Evolutionary conservation across 2,888 invertebrate species (phyloP), one percentile per base, ranked within the genome.

Genomic region (Polydrusus pterygomalis): DNA sequence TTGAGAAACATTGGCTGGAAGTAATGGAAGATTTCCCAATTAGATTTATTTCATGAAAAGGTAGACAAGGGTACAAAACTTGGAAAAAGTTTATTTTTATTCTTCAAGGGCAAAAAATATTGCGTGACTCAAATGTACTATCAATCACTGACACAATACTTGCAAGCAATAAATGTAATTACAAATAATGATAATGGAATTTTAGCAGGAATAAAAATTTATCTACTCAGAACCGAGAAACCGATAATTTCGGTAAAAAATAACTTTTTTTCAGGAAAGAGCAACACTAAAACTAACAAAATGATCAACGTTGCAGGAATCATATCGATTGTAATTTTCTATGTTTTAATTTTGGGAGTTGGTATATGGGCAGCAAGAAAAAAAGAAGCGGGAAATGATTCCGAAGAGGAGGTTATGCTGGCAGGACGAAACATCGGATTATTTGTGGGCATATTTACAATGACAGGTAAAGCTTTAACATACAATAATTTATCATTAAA

Each of bases 301-400:
- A 96, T 96, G 95, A 94, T 97, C 87, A 97, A 98, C 91, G 88
- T 97, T 80, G 95, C 94, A 79, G 99, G 99, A 69, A 92, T 99
- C 81, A 91, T 97, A 83, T 97, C 98, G 83, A 97, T 99, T 88
- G 91, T 97, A 85, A 90, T 99, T 83, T 99, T 99, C 91, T 99
- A 99, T 91, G 89, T 97, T 84, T 91, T 99, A 82, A 99, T 99
- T 88, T 90, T 99, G 87, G 92, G 91, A 56, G 98, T 99, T 81
- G 99, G 99, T 82, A 95, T 99, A 86, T 98, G 98, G 97, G 99
- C 98, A 10, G 98, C 93, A 34, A 91, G 97, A 83, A 99, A 98
- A 89, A 97, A 97, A 86, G 94, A 94, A 79, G 88, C 92, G 7
- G 95, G 95, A 81, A 94, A 96, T 89, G 94, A 95, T 88, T 96